phyloP scores from a whole-genome alignment of 2,888 invertebrate genomes.

The Ennomos fuscantarius region DNA sequence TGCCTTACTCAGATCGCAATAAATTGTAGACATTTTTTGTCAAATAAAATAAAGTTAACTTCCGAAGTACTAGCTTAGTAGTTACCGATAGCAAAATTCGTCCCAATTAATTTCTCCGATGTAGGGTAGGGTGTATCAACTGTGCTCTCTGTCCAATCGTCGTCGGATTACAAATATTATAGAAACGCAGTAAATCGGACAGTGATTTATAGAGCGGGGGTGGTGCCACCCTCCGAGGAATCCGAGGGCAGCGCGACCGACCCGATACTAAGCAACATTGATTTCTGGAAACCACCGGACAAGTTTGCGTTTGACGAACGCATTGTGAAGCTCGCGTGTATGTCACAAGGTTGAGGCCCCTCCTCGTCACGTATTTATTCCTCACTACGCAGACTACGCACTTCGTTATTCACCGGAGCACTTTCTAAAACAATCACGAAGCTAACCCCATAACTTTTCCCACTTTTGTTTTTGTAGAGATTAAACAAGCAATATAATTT shows the following conservation, averaged over 20 bases:
- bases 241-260: slow-evolving; percentile 61
- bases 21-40: too few relatives aligned
- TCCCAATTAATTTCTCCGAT: slow-evolving; percentile 68
- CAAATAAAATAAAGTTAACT: too few relatives aligned
- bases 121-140: slow-evolving; percentile 64
- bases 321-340: slow-evolving; percentile 22
- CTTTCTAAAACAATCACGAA: slow-evolving; percentile 22
- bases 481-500: slow-evolving; percentile 23
- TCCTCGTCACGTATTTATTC: slow-evolving; percentile 20
- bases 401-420: slow-evolving; percentile 12
- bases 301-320: slow-evolving; percentile 58
- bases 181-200: slow-evolving; percentile 82
- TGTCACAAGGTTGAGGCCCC: slow-evolving; percentile 30
- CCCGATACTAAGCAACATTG: slow-evolving; percentile 74
- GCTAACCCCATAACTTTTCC: slow-evolving; percentile 9
- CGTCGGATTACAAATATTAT: slow-evolving; percentile 77
- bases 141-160: slow-evolving; percentile 65
- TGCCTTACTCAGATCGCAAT: too few relatives aligned
- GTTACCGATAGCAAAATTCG: slow-evolving; percentile 58
- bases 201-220: slow-evolving; percentile 84
- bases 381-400: not conserved
- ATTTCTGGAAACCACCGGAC: slow-evolving; percentile 75
- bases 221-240: slow-evolving; percentile 67
- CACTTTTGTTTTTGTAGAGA: slow-evolving; percentile 18
- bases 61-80: too few relatives aligned